Evolutionary conservation across 2,797 vertebrate species (phyloP), one percentile per base, ranked within the genome.

Genomic region (Eleutherodactylus coqui): DNA sequence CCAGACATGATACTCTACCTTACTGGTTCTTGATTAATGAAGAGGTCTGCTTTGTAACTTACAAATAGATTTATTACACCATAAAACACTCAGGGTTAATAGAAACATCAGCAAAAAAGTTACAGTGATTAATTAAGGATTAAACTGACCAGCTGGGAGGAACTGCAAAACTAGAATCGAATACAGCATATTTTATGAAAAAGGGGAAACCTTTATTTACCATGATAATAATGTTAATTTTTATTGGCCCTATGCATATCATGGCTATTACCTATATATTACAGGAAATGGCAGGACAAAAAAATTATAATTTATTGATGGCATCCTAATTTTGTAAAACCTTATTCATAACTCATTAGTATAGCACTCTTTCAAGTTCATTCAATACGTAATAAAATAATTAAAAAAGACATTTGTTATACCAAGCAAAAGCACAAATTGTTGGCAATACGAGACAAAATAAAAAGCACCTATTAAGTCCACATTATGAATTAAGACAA

Each of bases 31-130:
- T 69, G 79, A 82, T 82, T 72, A 82, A 82, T 82, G 79, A 47
- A 51, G 24, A 82, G 47, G 47, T 69, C 79, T 82, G 67, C 36
- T 69, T 51, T 70, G 47, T 72, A 55, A 47, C 47, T 51, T 82
- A 70, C 64, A 82, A 70, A 82, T 36, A 82, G 64, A 82, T 82
- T 38, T 82, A 70, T 82, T 82, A 27, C 45, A 70, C 32, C 11
- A 34, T 36, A 82, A 82, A 82, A 70, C 24, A 53, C 19, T 70
- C 80, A 72, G 34, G 64, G 24, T 51, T 51, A 83, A 75, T 10
- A 75, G 70, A 51, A 83, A 24, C 49, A 60, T 83, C 81, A 83
- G 81, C 81, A 83, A 53, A 60, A 73, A 73, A 83, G 69, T 43
- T 58, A 58, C 36, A 83, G 34, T 83, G 69, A 82, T 83, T 60